Conservation (phyloP, 2,888 invertebrate species). For the Druceiella hillmani region DNA sequence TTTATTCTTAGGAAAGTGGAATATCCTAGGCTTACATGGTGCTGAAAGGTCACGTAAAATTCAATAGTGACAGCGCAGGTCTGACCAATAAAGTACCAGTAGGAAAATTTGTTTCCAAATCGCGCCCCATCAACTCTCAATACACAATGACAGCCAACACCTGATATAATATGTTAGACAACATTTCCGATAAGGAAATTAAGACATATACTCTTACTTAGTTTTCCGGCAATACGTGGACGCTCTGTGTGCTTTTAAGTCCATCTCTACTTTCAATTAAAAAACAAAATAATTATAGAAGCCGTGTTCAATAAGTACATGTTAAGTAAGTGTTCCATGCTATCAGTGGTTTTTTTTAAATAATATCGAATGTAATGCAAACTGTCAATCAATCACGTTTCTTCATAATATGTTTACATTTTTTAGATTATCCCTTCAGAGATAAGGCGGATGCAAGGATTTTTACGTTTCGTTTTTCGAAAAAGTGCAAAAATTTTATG, state of each 20-base stretch:
- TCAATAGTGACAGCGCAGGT: constrained; percentile 65
- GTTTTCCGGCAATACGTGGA: constrained; percentile 40
- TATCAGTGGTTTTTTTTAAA: not conserved
- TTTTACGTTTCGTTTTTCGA: too few species aligned
- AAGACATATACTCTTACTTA: constrained; percentile 30
- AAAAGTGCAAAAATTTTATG: too few species aligned
- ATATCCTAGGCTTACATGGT: constrained; percentile 82
- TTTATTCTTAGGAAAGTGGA: constrained; percentile 1
- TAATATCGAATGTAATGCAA: too few species aligned
- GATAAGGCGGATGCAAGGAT: too few species aligned
- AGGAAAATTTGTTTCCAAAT: constrained; percentile 65
- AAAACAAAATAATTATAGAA: not conserved
- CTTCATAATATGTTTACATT: too few species aligned
- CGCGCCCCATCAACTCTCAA: constrained; percentile 55
- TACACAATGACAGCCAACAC: constrained; percentile 59
- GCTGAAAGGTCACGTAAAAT: constrained; percentile 80
- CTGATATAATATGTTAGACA: constrained; percentile 43
- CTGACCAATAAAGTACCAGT: constrained; percentile 58
- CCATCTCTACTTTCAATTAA: not conserved
- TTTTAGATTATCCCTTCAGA: too few species aligned
- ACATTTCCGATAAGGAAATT: constrained; percentile 45
- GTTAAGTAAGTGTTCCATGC: not conserved
- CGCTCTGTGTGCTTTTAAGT: constrained; percentile 42
- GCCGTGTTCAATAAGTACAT: not conserved
- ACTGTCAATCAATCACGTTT: too few species aligned